Percentiles rank a stretch among this genome's conserved stretches.
Evolutionary conservation across 2,888 invertebrate species (phyloP).

Genomic region (Odontothrips loti): DNA sequence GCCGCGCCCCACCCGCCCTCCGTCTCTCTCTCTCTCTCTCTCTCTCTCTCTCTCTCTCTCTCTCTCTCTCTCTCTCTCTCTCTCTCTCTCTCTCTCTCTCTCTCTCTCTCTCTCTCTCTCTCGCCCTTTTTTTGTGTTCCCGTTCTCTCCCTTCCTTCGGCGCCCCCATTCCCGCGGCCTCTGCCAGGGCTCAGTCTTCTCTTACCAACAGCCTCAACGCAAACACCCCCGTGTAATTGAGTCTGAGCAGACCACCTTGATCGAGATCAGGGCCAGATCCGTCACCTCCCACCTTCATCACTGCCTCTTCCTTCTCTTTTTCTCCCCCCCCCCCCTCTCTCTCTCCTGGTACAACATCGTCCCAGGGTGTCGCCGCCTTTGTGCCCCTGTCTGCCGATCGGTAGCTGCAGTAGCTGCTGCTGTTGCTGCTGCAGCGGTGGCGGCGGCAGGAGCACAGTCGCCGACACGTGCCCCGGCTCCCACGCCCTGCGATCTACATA

Average conservation of each 20-base stretch:
- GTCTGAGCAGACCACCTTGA: neutral
- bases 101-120: slow-evolving; percentile 1
- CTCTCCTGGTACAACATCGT: no score
- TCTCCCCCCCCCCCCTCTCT: no score
- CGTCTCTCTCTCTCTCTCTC: neutral
- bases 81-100: neutral
- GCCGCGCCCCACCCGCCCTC: neutral
- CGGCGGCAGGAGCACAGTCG: neutral
- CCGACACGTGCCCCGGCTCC: neutral
- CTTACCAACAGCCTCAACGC: neutral
- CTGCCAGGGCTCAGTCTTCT: neutral
- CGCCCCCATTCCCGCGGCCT: neutral
- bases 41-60: neutral
- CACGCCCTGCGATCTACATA: neutral
- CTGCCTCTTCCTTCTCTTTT: no score
- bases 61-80: neutral
- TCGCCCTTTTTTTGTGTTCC: neutral
- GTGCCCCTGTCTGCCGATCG: neutral
- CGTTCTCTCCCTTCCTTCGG: neutral
- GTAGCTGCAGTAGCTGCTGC: neutral
- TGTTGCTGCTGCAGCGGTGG: neutral
- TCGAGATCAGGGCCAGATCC: neutral
- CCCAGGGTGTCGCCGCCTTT: neutral
- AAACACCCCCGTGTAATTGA: neutral
- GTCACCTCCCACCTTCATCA: neutral